Conservation (phyloP, 2,797 vertebrate genomes). For the Podargus strigoides region DNA sequence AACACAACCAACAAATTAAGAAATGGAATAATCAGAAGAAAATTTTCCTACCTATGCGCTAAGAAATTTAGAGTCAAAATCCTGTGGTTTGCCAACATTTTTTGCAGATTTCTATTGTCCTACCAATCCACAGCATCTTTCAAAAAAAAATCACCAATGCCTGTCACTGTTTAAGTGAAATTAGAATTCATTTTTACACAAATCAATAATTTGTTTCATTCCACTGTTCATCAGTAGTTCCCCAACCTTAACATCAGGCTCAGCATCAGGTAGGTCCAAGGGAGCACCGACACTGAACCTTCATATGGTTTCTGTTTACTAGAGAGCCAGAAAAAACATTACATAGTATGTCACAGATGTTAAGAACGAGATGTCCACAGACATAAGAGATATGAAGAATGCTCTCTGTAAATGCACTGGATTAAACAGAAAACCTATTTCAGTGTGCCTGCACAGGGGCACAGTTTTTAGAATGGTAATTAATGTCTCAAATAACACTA, state of each 20-base stretch:
- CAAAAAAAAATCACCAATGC: neutral
- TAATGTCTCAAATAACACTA: neutral
- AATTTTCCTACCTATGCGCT: neutral
- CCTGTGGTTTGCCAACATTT: neutral
- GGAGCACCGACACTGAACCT: conserved; percentile 30
- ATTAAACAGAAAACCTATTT: conserved; percentile 29
- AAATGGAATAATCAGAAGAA: neutral
- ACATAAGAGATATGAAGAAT: neutral
- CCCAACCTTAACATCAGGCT: neutral
- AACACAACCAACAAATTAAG: neutral
- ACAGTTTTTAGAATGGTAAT: neutral
- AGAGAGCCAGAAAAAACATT: conserved; percentile 61
- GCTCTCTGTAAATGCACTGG: conserved; percentile 5
- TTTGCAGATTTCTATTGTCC: neutral
- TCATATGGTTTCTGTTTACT: conserved; percentile 63
- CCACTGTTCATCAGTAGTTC: neutral
- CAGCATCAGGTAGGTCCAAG: neutral
- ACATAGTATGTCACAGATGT: conserved; percentile 56
- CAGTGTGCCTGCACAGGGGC: neutral
- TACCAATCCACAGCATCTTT: neutral
- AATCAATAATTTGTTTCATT: neutral
- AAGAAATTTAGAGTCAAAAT: neutral
- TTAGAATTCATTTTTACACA: neutral
- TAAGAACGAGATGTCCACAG: conserved; percentile 28
- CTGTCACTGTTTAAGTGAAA: neutral